phyloP scores from a whole-genome alignment of 2,113 vertebrate genomes.

The Taurulus bubalis region DNA sequence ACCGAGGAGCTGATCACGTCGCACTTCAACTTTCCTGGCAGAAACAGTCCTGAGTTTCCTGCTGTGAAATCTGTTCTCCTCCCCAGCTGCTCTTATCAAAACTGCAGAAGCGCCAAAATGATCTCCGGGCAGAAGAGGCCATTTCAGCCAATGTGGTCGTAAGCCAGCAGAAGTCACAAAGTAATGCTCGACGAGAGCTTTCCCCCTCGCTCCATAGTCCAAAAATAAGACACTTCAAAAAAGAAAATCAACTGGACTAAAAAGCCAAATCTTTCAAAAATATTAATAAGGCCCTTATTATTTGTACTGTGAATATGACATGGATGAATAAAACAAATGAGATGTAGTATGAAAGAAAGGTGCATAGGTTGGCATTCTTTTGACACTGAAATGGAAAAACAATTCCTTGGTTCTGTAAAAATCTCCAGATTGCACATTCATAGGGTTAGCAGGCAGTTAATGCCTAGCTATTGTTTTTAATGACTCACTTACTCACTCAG shows the following conservation, averaged over 20 bases:
- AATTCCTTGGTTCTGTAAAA: constrained; percentile 66
- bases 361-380: constrained; percentile 75
- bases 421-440: constrained; percentile 79
- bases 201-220: constrained; percentile 2
- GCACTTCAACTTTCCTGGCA: constrained; percentile 66
- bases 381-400: constrained; percentile 60
- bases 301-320: constrained; percentile 37
- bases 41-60: constrained; percentile 70
- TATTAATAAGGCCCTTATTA: constrained; percentile 68
- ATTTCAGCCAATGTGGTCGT: constrained; percentile 37
- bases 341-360: constrained; percentile 58
- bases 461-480: constrained; percentile 20
- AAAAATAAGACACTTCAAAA: constrained; percentile 67
- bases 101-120: constrained; percentile 58
- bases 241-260: constrained; percentile 36
- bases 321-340: constrained; percentile 33
- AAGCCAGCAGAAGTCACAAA: constrained; percentile 40
- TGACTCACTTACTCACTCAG: constrained; percentile 38
- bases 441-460: constrained; percentile 47
- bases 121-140: constrained; percentile 40
- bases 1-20: constrained; percentile 37
- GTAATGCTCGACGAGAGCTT: neutral
- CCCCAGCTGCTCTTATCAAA: constrained; percentile 74
- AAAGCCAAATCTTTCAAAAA: constrained; percentile 40
- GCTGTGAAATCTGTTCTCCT: constrained; percentile 63